Conservation (phyloP, 2,797 vertebrate species). For the Limnodromus scolopaceus region DNA sequence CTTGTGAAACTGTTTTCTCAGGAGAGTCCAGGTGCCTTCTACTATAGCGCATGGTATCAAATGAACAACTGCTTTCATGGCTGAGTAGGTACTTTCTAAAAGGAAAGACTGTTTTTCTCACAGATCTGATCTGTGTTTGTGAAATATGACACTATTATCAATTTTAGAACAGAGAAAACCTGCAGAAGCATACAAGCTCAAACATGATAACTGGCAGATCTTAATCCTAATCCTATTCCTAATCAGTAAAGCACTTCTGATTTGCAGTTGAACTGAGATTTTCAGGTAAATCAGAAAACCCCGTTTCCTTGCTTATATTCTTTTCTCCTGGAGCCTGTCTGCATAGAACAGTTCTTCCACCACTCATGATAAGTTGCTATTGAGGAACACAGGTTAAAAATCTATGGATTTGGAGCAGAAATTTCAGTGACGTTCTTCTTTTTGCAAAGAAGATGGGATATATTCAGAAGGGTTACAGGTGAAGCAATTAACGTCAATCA, state of each 20-base stretch:
- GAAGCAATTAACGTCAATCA: neutral
- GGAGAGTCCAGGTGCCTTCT: neutral
- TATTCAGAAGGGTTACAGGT: neutral
- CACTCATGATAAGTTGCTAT: neutral
- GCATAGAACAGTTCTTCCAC: neutral
- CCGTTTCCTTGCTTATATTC: neutral
- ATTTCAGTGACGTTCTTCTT: neutral
- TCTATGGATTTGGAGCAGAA: neutral
- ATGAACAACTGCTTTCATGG: neutral
- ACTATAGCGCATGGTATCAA: neutral
- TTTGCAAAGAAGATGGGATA: neutral
- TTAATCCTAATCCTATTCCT: neutral
- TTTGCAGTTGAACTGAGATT: neutral
- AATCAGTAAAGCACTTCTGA: neutral
- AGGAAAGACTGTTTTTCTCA: neutral
- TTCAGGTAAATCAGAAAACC: neutral
- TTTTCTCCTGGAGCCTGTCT: neutral
- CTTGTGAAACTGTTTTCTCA: neutral
- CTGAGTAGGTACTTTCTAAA: neutral
- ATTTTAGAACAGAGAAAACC: neutral
- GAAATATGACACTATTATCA: neutral
- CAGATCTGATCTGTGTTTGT: neutral
- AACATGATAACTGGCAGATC: neutral
- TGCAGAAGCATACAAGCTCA: neutral
- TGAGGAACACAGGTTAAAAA: neutral